Conservation (phyloP, 2,888 invertebrate species). For the Colletes collaris region DNA sequence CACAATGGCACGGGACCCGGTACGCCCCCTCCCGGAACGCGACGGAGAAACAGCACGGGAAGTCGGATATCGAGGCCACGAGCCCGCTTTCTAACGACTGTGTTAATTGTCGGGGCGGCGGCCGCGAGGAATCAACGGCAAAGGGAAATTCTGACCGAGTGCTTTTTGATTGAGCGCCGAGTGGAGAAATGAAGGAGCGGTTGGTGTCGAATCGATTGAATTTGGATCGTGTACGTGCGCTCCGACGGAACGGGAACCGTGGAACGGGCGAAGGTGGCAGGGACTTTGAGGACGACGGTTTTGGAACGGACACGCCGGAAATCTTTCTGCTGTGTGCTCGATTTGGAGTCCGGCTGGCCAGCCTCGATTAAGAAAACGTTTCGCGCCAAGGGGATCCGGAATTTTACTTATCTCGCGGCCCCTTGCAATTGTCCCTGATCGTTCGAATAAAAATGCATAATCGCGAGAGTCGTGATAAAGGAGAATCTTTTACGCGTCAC, state of each 20-base stretch:
- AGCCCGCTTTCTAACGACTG: slow-evolving; percentile 50
- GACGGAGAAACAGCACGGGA: slow-evolving; percentile 26
- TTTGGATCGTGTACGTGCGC: slow-evolving; percentile 44
- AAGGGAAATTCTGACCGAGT: slow-evolving; percentile 50
- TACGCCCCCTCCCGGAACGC: slow-evolving; percentile 10
- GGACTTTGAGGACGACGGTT: slow-evolving; percentile 10
- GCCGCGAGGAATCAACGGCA: slow-evolving; percentile 39
- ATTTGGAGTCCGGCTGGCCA: too few relatives aligned
- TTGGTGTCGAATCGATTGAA: slow-evolving; percentile 47
- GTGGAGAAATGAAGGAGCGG: slow-evolving; percentile 37
- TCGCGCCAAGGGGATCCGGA: too few relatives aligned
- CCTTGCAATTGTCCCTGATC: too few relatives aligned
- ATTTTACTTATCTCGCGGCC: too few relatives aligned
- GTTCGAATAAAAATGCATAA: too few relatives aligned
- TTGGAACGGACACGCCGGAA: slow-evolving; percentile 3
- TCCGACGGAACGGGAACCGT: too few relatives aligned
- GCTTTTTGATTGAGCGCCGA: slow-evolving; percentile 54
- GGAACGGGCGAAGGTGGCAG: slow-evolving; percentile 5
- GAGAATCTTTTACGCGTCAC: too few relatives aligned
- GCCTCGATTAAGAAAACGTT: too few relatives aligned
- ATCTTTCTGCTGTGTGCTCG: neutral
- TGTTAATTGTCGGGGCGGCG: slow-evolving; percentile 53
- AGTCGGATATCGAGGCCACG: slow-evolving; percentile 50
- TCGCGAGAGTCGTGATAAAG: too few relatives aligned
- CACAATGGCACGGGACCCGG: slow-evolving; percentile 38